Evolutionary conservation across 2,113 vertebrate genomes (phyloP).

Genomic region (Pitta sordida): DNA sequence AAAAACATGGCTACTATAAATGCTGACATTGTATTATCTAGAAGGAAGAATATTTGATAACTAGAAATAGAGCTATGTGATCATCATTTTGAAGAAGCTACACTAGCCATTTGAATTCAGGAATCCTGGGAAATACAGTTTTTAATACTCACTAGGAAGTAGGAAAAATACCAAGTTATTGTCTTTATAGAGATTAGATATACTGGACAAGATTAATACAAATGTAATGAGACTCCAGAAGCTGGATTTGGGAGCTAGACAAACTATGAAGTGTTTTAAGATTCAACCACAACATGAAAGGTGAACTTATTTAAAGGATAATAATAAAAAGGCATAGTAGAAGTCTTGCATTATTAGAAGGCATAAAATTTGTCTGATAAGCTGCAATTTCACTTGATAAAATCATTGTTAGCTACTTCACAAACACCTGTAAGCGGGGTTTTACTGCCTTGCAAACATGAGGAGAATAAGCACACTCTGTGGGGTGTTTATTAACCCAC

Average conservation of each 20-base stretch:
- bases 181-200: not conserved
- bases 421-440: not conserved
- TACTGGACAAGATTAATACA: not conserved
- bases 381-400: not conserved
- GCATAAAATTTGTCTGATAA: not conserved
- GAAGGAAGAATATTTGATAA: not conserved
- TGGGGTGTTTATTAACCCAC: not conserved
- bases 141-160: not conserved
- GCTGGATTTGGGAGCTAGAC: not conserved
- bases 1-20: not conserved
- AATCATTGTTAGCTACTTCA: not conserved
- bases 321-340: not conserved
- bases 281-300: not conserved
- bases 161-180: not conserved
- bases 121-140: not conserved
- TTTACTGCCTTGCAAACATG: not conserved
- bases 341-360: not conserved
- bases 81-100: not conserved
- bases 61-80: not conserved
- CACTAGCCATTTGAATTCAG: not conserved
- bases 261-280: not conserved
- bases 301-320: not conserved
- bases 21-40: not conserved
- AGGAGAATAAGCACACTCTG: not conserved
- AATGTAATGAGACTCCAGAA: not conserved